Conservation (phyloP, 2,797 vertebrate species). For the Cheirogaleus major region DNA sequence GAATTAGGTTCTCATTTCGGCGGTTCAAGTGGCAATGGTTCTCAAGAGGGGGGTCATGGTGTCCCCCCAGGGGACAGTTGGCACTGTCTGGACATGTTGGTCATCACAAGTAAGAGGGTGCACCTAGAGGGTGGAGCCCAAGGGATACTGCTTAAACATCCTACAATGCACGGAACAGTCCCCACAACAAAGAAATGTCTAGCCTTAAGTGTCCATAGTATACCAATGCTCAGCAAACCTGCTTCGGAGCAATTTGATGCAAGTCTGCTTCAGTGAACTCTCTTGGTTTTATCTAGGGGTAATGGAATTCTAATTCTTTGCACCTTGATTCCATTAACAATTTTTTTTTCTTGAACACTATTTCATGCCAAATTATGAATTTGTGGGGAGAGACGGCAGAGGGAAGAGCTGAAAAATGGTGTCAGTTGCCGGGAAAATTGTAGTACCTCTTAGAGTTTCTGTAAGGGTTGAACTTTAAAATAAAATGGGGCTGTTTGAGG, state of each 20-base stretch:
- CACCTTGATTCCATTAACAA: background rate
- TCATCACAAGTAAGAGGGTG: background rate
- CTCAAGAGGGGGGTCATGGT: background rate
- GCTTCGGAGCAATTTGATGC: background rate
- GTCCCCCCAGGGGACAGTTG: background rate
- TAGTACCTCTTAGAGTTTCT: background rate
- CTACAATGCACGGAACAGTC: background rate
- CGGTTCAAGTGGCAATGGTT: background rate
- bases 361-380: background rate
- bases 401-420: background rate
- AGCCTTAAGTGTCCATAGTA: background rate
- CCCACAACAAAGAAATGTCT: background rate
- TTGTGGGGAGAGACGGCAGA: fast-evolving
- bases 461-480: background rate
- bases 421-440: background rate
- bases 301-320: background rate
- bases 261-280: background rate
- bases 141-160: background rate
- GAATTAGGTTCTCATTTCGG: background rate
- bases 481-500: background rate
- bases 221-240: background rate
- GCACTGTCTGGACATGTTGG: background rate
- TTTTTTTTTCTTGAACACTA: background rate
- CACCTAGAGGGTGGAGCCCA: background rate
- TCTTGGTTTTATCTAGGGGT: background rate